These are phyloP conservation scores for Lordiphosa fenestrarum DNA, from an alignment of 2,888 invertebrate genomes.

Conservation along the genomic window DNA sequence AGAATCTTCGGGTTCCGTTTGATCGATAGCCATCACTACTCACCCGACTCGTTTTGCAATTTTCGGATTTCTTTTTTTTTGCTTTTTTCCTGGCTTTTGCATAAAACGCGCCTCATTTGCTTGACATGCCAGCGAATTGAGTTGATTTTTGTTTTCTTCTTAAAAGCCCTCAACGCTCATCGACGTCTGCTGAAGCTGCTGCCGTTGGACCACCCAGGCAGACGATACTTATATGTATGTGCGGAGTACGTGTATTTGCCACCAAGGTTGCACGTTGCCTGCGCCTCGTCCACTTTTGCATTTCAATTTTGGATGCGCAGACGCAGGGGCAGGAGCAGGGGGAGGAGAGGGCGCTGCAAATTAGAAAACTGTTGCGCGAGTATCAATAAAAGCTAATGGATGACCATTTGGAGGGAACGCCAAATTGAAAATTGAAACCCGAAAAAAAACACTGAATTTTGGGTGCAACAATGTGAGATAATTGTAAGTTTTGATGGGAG, in stretches of 20 bases:
- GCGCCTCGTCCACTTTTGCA: conserved; percentile 25
- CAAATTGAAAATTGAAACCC: conserved; percentile 44
- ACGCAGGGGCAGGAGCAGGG: too few relatives aligned
- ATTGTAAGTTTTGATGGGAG: background rate
- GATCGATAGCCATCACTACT: conserved; percentile 72
- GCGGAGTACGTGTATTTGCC: conserved; percentile 33
- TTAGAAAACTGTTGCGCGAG: conserved; percentile 69
- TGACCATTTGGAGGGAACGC: conserved; percentile 37
- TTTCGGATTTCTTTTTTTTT: conserved; percentile 14
- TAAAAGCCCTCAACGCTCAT: conserved; percentile 2
- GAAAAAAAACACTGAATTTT: background rate
- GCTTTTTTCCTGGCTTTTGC: conserved; percentile 47
- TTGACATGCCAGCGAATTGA: conserved; percentile 61
- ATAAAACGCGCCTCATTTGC: conserved; percentile 71
- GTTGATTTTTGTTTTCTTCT: conserved; percentile 47
- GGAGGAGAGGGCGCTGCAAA: conserved; percentile 46
- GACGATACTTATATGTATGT: conserved; percentile 19
- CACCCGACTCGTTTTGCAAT: conserved; percentile 56
- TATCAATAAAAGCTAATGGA: conserved; percentile 70
- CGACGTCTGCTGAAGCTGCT: conserved; percentile 2
- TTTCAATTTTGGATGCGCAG: conserved; percentile 8
- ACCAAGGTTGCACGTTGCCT: conserved; percentile 53
- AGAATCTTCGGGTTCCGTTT: conserved; percentile 32
- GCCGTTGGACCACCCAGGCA: conserved; percentile 49
- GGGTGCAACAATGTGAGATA: conserved; percentile 9